Conservation (phyloP, 1,140 invertebrate species). For the Scaptomyza graminum region DNA sequence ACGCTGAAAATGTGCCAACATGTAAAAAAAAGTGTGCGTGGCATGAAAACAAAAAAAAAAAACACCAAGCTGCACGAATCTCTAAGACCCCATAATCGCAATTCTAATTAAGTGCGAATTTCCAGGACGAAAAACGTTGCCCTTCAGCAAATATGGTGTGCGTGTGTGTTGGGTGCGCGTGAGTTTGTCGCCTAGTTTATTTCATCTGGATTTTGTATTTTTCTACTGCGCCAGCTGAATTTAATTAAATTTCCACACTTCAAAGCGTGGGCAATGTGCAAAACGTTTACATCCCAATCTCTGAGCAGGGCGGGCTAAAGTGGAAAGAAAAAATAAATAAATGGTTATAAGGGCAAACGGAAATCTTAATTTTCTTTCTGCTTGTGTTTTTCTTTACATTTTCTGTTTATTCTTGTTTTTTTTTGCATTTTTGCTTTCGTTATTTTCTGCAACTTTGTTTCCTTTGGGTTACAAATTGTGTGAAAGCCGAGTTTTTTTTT, state of each 20-base stretch:
- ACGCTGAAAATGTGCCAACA: slow-evolving; percentile 61
- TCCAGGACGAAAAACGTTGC: slow-evolving; percentile 39
- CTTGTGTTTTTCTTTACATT: neutral
- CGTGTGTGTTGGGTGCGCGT: slow-evolving; percentile 13
- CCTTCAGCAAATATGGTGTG: slow-evolving; percentile 54
- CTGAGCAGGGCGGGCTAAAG: neutral
- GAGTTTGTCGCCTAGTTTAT: slow-evolving; percentile 73
- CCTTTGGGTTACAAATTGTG: slow-evolving; percentile 74
- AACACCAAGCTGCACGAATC: slow-evolving; percentile 45
- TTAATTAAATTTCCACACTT: slow-evolving; percentile 81
- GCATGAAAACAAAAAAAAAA: neutral
- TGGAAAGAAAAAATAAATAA: slow-evolving; percentile 18
- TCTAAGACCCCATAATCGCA: slow-evolving; percentile 73
- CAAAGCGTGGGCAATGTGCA: slow-evolving; percentile 77
- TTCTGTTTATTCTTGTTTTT: slow-evolving; percentile 5
- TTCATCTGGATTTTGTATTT: slow-evolving; percentile 46
- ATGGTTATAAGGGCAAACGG: slow-evolving; percentile 64
- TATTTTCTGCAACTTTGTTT: slow-evolving; percentile 72
- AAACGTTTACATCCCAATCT: slow-evolving; percentile 63
- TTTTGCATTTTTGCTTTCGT: slow-evolving; percentile 42
- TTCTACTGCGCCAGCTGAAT: slow-evolving; percentile 67
- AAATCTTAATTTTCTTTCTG: slow-evolving; percentile 73
- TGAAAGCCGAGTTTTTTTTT: slow-evolving; percentile 33
- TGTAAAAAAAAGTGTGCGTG: slow-evolving; percentile 28
- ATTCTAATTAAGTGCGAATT: slow-evolving; percentile 80